A percentile compares a stretch with the other conserved stretches of the same genome.
phyloP scores from a whole-genome alignment of 2,113 vertebrate genomes.

The Serilophus lunatus region DNA sequence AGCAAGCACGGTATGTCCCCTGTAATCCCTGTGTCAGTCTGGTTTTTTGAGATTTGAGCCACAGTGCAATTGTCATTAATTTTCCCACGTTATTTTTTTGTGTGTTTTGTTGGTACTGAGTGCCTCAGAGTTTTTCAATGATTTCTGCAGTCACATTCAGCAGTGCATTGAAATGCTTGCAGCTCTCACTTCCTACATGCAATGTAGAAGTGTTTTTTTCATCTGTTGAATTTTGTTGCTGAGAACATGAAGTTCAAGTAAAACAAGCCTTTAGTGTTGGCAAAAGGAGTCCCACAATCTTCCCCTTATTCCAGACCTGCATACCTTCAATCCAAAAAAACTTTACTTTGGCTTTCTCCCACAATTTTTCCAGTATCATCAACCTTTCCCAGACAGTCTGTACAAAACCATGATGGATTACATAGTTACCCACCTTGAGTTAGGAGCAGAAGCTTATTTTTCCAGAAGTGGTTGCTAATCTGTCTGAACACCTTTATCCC shows the following conservation, averaged over 20 bases:
- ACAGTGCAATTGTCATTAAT: neutral
- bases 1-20: constrained; percentile 85
- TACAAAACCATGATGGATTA: neutral
- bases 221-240: neutral
- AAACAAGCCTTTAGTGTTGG: neutral
- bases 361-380: neutral
- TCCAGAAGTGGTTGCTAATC: neutral
- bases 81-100: neutral
- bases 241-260: neutral
- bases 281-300: neutral
- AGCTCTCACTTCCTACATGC: neutral
- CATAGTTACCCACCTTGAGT: neutral
- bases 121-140: neutral
- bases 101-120: neutral
- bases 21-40: neutral
- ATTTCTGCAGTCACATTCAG: neutral
- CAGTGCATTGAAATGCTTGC: neutral
- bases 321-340: neutral
- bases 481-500: neutral
- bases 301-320: neutral
- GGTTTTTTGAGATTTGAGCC: neutral
- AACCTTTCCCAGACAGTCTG: neutral
- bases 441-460: neutral
- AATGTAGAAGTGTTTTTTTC: neutral
- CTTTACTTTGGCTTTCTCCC: neutral